These are phyloP conservation scores for Agelas oroides DNA, from an alignment of 37 sponge, comb jelly and placozoan species.

Conservation along the genomic window DNA sequence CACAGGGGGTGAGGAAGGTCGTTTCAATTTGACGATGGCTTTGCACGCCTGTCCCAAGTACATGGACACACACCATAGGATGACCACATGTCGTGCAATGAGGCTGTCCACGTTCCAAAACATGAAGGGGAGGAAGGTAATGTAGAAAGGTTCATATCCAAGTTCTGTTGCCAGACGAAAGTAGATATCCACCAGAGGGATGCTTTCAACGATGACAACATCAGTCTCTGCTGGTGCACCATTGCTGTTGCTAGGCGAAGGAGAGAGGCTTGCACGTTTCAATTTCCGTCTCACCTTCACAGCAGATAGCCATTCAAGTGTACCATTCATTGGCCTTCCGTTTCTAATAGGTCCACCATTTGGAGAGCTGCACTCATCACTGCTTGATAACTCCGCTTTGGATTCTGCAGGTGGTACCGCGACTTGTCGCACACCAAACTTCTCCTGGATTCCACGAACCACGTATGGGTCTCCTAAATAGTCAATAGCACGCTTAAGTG, in stretches of 20 bases:
- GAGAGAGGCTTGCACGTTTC: not conserved
- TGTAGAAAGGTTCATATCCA: constrained; percentile 94
- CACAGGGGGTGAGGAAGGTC: constrained; percentile 86
- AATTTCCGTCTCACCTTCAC: constrained; percentile 14
- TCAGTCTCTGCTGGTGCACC: not conserved
- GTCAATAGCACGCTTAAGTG: constrained; percentile 41
- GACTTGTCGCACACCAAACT: constrained; percentile 35
- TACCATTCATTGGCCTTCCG: not conserved
- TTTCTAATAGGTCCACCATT: not conserved
- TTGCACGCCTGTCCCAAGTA: constrained; percentile 94
- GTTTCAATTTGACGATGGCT: constrained; percentile 50
- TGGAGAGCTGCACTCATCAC: not conserved
- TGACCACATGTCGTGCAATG: constrained; percentile 49
- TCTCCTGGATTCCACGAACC: constrained; percentile 65
- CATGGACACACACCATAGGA: constrained; percentile 88
- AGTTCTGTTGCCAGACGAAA: constrained; percentile 85
- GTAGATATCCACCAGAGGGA: constrained; percentile 75
- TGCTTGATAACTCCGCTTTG: not conserved
- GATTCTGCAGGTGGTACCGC: not conserved
- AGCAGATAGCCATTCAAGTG: constrained; percentile 9
- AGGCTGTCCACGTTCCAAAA: constrained; percentile 80
- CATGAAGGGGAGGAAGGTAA: constrained; percentile 72
- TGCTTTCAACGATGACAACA: constrained; percentile 50
- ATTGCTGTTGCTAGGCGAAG: not conserved
- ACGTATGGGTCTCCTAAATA: constrained; percentile 65